Base-by-base conservation (phyloP, 2,888 invertebrate species). In the Clusia tigrina region DNA sequence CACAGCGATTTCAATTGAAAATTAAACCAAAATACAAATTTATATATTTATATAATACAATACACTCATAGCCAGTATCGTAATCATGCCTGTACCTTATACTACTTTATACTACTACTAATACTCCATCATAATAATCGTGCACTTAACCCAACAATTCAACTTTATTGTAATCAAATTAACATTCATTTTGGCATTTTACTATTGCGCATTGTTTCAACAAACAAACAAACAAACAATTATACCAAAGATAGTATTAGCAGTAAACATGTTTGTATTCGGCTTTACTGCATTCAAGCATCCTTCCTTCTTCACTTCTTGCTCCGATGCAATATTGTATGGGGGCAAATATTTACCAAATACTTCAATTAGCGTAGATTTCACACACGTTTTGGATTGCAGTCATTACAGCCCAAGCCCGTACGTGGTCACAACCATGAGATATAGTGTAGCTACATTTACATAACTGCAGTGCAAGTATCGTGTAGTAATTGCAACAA, bases 31-130 rank as follows among this genome's bases (percentile, higher is more conserved):
- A 51, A 59, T 46, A 38, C 56, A 37, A 54, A 59, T 55, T 38
- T 37, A 62, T 59, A 60, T 53, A 60, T 61, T 66, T 64, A 62
- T 66, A 64, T 64, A 9, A 53, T 61, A 64, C 24, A 54, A 52
- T 63, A 60, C 38, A 64, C 58, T 42, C 61, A 60, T 60, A 67
- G 63, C 57, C 59, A 63, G 65, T 51, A 65, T 64, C 63, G 63
- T 67, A 60, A 57, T 59, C 62, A 65, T 67, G 58, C 58, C 63
- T 52, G 42, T 60, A 67, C 64, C 46, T 37, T n/a, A 15, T 25
- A 22, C 42, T 37, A n/a, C n/a, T n/a, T n/a, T n/a, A n/a, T n/a
- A n/a, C n/a, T n/a, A n/a, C 54, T 52, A 53, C 22, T 59, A 59
- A 63, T 62, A 48, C 48, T 48, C 48, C 22, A 42, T 42, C 18